Evolutionary conservation across 1,140 invertebrate species (phyloP).

Genomic region (Trichogramma pretiosum): DNA sequence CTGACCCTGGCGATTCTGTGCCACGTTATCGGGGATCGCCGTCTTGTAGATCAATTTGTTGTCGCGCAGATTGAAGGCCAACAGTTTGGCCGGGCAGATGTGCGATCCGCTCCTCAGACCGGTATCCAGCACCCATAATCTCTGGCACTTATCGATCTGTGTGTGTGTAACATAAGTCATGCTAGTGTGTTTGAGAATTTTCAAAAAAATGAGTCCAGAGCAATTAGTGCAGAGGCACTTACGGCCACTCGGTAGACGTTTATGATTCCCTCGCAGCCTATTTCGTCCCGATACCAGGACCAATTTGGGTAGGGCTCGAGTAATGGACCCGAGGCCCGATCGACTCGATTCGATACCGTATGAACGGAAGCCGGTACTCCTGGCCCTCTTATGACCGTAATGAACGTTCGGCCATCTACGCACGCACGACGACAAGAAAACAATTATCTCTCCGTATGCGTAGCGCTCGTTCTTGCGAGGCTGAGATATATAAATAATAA

Average conservation of each 20-base stretch:
- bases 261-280: constrained; percentile 20
- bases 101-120: constrained; percentile 38
- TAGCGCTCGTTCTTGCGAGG: too few species aligned
- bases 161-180: neutral
- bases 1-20: neutral
- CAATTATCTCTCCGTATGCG: too few species aligned
- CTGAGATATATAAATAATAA: too few species aligned
- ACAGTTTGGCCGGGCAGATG: constrained; percentile 39
- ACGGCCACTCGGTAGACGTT: constrained; percentile 24
- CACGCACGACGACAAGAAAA: too few species aligned
- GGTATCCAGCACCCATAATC: constrained; percentile 45
- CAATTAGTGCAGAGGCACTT: too few species aligned
- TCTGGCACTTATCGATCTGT: constrained; percentile 41
- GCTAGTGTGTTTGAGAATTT: too few species aligned
- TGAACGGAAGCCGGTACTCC: constrained; percentile 25
- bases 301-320: constrained; percentile 27
- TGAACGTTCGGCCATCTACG: too few species aligned
- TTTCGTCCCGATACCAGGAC: constrained; percentile 21
- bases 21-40: constrained; percentile 29
- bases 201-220: too few species aligned
- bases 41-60: constrained; percentile 38
- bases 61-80: constrained; percentile 40
- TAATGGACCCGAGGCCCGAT: constrained; percentile 14
- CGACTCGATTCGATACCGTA: constrained; percentile 9
- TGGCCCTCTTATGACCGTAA: constrained; percentile 20